phyloP scores from a whole-genome alignment of 53 echinoderm and acorn worm species.

The Pentamera pediparva region DNA sequence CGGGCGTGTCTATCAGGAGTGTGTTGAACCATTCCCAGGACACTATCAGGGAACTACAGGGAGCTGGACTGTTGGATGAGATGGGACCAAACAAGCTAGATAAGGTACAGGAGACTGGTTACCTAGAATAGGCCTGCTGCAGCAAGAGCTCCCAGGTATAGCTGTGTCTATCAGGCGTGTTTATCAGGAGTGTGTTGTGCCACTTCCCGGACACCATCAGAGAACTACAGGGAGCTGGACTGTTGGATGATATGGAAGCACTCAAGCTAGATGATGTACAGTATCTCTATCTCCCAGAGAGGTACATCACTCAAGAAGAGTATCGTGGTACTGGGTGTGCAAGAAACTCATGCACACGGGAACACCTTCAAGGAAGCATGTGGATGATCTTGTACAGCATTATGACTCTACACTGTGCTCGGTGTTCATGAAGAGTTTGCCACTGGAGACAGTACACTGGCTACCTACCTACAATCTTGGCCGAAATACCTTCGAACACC shows the following conservation, averaged over 20 bases:
- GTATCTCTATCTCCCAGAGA: too few relatives aligned
- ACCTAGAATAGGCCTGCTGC: too few relatives aligned
- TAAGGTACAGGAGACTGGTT: constrained; percentile 27
- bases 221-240: constrained; percentile 90
- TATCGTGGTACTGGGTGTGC: constrained; percentile 82
- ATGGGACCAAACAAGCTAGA: constrained; percentile 86
- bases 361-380: constrained; percentile 86
- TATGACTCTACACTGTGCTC: constrained; percentile 76
- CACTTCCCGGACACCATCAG: constrained; percentile 86
- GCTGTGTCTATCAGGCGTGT: constrained; percentile 87
- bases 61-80: constrained; percentile 91
- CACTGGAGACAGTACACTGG: constrained; percentile 38
- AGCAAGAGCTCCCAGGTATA: too few relatives aligned
- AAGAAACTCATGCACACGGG: constrained; percentile 81
- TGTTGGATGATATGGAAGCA: constrained; percentile 87
- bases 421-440: constrained; percentile 74
- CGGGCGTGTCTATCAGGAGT: constrained; percentile 84
- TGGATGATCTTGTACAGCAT: too few relatives aligned
- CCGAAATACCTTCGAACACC: too few relatives aligned
- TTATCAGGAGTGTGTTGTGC: constrained; percentile 84
- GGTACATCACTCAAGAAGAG: constrained; percentile 68
- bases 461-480: too few relatives aligned
- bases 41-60: constrained; percentile 88
- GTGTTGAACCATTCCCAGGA: constrained; percentile 89
- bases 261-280: too few relatives aligned